phyloP scores from a whole-genome alignment of 1,140 invertebrate species.

The Pararge aegeria region DNA sequence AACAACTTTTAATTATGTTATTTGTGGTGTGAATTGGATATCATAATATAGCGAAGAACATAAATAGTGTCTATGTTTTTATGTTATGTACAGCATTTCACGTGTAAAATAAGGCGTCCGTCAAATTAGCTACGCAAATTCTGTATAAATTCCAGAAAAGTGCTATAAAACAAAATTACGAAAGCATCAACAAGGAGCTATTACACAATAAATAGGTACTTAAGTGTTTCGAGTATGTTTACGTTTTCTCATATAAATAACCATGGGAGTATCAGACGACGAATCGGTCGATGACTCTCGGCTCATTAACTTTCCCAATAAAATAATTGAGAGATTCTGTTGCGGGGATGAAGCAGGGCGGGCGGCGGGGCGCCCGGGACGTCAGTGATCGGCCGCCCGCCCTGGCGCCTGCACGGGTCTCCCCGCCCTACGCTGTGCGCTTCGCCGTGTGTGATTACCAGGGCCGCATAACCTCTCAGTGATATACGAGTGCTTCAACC shows the following conservation, averaged over 20 bases:
- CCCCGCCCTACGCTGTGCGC: conserved; percentile 26
- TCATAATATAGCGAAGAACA: no score
- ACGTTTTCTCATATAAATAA: conserved; percentile 13
- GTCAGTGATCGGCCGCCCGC: conserved; percentile 67
- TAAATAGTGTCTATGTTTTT: no score
- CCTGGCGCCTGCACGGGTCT: conserved; percentile 49
- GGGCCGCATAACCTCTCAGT: conserved; percentile 41
- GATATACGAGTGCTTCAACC: not conserved
- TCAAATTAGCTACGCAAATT: no score
- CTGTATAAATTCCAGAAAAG: not conserved
- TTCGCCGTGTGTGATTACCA: conserved; percentile 44
- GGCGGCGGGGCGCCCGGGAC: conserved; percentile 45
- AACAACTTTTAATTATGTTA: no score
- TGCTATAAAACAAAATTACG: not conserved
- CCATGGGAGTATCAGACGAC: conserved; percentile 51
- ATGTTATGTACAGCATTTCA: no score
- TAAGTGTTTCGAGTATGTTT: not conserved
- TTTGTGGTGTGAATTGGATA: no score
- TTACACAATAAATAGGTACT: not conserved
- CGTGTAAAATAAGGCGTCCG: no score
- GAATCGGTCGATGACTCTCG: conserved; percentile 53
- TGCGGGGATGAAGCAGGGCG: conserved; percentile 43
- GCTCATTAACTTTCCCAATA: conserved; percentile 77
- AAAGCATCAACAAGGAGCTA: not conserved
- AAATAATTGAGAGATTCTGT: conserved; percentile 74